A percentile compares a stretch with the other conserved stretches of the same genome.
Conservation (phyloP, 2,888 invertebrate genomes). For the Allacma fusca region DNA sequence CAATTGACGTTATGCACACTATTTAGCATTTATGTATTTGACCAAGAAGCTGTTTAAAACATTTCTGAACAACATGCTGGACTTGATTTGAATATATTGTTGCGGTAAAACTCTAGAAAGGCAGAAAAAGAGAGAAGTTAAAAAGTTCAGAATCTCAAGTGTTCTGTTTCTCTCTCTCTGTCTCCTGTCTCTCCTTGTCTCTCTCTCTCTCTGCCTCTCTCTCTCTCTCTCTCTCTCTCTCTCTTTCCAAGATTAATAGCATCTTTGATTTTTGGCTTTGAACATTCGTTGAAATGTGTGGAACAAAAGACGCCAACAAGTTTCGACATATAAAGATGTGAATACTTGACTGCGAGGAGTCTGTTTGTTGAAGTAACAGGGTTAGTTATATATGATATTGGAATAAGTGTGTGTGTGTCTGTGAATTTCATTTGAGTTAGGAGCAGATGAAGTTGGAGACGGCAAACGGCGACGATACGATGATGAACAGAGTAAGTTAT, state of each 20-base stretch:
- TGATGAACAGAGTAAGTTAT: not conserved
- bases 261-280: constrained; percentile 16
- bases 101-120: not conserved
- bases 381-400: not conserved
- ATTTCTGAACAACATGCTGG: not conserved
- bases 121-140: not conserved
- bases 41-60: too few relatives aligned
- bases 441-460: not conserved
- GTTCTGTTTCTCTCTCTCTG: not conserved
- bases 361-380: not conserved
- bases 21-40: too few relatives aligned
- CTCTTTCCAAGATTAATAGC: not conserved
- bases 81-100: not conserved
- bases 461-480: constrained; percentile 16
- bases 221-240: too few relatives aligned
- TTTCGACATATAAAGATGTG: constrained; percentile 16
- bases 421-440: not conserved
- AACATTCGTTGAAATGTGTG: constrained; percentile 16
- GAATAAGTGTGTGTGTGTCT: not conserved
- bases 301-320: constrained; percentile 8
- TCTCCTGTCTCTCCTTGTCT: not conserved
- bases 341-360: not conserved
- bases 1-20: too few relatives aligned
- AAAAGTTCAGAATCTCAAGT: not conserved
- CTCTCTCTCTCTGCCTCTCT: too few relatives aligned